Conservation (phyloP, 1,140 invertebrate genomes). For the Diachasma alloeum region DNA sequence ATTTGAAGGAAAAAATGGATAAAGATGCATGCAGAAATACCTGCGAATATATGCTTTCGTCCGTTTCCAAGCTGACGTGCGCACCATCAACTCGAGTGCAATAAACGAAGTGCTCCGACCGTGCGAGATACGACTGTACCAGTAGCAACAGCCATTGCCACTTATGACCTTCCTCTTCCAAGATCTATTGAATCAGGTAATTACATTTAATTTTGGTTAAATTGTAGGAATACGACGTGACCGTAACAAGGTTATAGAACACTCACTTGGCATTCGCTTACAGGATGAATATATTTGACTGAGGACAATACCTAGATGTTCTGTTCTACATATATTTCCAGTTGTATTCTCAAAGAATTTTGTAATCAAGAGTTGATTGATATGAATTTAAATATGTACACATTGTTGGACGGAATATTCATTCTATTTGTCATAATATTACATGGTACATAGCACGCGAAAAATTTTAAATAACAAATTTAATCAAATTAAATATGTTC, state of each 20-base stretch:
- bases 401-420: too few species aligned
- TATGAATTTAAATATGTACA: too few species aligned
- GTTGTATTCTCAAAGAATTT: too few species aligned
- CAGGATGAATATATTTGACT: background rate
- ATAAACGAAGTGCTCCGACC: background rate
- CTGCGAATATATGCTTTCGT: constrained; percentile 16
- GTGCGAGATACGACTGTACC: background rate
- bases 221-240: constrained; percentile 7
- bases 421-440: too few species aligned
- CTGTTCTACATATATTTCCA: too few species aligned
- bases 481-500: too few species aligned
- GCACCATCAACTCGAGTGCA: constrained; percentile 9
- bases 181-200: constrained; percentile 16
- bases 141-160: background rate
- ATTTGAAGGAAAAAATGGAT: background rate
- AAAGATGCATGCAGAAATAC: background rate
- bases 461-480: too few species aligned
- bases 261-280: background rate
- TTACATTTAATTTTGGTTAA: constrained; percentile 18
- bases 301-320: too few species aligned
- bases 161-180: constrained; percentile 13
- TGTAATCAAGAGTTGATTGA: too few species aligned
- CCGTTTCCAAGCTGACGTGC: constrained; percentile 13
- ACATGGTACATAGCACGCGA: too few species aligned
- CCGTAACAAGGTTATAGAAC: background rate